Conservation (phyloP, 2,888 invertebrate genomes). For the Pristionchus mayeri region DNA sequence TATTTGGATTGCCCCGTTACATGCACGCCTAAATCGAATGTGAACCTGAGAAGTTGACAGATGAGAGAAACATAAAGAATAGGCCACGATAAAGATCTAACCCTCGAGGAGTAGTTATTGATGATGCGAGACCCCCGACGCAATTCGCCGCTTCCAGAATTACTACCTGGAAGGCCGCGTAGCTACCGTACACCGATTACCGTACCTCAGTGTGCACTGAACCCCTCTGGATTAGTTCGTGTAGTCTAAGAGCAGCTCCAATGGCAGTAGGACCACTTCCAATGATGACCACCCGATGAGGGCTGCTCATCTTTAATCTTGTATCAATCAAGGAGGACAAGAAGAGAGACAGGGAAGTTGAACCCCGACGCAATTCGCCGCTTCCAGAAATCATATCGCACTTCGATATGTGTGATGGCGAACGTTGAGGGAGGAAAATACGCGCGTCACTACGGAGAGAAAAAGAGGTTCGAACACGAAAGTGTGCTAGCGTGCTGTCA, state of each 20-base stretch:
- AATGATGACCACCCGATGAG: conserved; percentile 53
- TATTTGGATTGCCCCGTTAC: conserved; percentile 52
- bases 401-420: no score
- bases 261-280: conserved; percentile 60
- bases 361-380: no score
- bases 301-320: not conserved
- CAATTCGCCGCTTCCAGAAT: conserved; percentile 54
- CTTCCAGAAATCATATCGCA: no score
- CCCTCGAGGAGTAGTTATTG: conserved; percentile 53
- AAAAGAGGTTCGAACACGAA: not conserved
- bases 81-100: no score
- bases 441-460: no score
- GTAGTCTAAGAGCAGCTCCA: conserved; percentile 55
- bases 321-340: no score
- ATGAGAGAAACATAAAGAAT: not conserved
- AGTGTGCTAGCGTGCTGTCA: not conserved
- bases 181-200: not conserved
- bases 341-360: no score
- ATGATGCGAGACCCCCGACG: conserved; percentile 57
- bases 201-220: conserved; percentile 38
- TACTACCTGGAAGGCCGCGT: conserved; percentile 49
- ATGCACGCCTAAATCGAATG: conserved; percentile 59
- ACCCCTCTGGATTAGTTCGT: conserved; percentile 52
- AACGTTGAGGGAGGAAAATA: not conserved
- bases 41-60: conserved; percentile 49